Evolutionary conservation across 92 coral and sea anemone genomes (phyloP).

Genomic region (Porites divaricata): DNA sequence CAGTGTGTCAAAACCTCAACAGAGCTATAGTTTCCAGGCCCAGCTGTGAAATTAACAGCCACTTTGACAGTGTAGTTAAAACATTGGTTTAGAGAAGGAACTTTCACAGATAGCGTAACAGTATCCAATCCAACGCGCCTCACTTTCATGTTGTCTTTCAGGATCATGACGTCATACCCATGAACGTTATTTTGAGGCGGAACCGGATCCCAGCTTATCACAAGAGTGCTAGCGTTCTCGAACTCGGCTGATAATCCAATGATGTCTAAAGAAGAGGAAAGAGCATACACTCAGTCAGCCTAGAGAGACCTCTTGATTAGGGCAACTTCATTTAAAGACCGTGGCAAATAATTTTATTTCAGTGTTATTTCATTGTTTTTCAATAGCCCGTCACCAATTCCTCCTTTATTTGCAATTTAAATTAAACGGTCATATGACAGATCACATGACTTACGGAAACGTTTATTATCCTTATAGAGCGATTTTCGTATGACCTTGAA

Average conservation of each 20-base stretch:
- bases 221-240: constrained; percentile 15
- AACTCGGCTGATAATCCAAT: constrained; percentile 33
- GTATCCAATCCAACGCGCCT: constrained; percentile 4
- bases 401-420: no score
- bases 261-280: background rate
- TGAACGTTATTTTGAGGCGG: constrained; percentile 21
- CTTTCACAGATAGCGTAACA: constrained; percentile 9
- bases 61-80: constrained; percentile 50
- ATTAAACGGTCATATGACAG: no score
- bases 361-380: no score
- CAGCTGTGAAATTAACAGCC: constrained; percentile 51
- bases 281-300: background rate
- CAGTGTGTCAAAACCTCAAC: constrained; percentile 32
- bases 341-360: no score
- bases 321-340: no score
- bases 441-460: no score
- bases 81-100: constrained; percentile 46
- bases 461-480: no score
- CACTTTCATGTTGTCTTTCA: background rate
- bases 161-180: constrained; percentile 43
- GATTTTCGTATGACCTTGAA: no score
- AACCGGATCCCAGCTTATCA: constrained; percentile 48
- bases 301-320: no score
- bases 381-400: no score
- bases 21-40: constrained; percentile 48